phyloP scores from a whole-genome alignment of 1,140 invertebrate genomes.

The Pogonognathellus flavescens region DNA sequence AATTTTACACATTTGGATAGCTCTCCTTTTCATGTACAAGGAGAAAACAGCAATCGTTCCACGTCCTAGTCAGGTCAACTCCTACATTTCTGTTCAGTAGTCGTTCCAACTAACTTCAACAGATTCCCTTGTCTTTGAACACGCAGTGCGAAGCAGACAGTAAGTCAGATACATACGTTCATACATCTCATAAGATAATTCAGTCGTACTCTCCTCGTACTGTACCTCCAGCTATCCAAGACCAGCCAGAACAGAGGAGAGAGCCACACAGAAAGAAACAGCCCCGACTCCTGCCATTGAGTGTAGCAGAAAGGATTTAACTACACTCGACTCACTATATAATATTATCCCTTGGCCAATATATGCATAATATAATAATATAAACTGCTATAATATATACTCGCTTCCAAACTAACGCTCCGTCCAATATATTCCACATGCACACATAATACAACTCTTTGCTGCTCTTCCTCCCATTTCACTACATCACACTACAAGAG shows the following conservation, averaged over 20 bases:
- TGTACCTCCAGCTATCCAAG: not conserved
- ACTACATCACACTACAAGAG: conserved; percentile 42
- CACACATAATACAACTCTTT: not conserved
- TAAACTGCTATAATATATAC: too few species aligned
- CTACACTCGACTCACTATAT: conserved; percentile 1
- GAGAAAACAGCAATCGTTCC: conserved; percentile 22
- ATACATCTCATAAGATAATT: too few species aligned
- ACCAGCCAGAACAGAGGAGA: too few species aligned
- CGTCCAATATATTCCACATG: not conserved
- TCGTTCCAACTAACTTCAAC: not conserved
- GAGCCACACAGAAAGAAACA: too few species aligned
- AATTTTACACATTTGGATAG: conserved; percentile 64
- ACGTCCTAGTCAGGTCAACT: conserved; percentile 5
- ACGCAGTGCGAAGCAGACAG: not conserved
- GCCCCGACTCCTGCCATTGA: too few species aligned
- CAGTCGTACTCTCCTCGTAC: not conserved
- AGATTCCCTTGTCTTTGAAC: conserved; percentile 37
- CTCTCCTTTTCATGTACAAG: not conserved
- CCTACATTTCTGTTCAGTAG: conserved; percentile 21
- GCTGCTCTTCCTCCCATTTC: not conserved
- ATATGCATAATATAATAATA: too few species aligned
- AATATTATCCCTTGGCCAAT: too few species aligned
- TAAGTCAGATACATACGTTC: conserved; percentile 9
- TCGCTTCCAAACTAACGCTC: too few species aligned
- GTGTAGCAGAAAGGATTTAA: conserved; percentile 22